Evolutionary conservation across 2,113 vertebrate genomes (phyloP).

Genomic region (Parus major): DNA sequence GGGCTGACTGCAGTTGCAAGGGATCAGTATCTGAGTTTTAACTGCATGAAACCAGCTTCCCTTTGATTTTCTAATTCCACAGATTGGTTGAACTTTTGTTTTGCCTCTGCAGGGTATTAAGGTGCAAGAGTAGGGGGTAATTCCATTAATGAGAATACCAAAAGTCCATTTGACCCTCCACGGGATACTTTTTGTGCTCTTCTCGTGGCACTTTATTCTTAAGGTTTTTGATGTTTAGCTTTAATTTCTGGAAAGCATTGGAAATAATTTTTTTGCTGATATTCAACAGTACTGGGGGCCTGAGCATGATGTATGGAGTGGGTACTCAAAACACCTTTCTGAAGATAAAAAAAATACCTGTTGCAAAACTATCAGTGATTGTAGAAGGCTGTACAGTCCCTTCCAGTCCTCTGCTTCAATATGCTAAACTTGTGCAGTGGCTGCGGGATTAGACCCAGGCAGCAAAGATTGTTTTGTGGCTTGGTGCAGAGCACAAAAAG

Average conservation of each 20-base stretch:
- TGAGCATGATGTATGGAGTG: background rate
- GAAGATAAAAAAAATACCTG: background rate
- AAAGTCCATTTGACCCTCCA: background rate
- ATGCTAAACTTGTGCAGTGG: background rate
- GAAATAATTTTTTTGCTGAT: background rate
- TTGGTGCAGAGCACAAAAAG: background rate
- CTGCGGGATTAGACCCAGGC: background rate
- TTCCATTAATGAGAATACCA: background rate
- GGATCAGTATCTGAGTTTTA: background rate
- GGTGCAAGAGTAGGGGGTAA: background rate
- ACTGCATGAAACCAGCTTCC: background rate
- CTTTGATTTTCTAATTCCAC: background rate
- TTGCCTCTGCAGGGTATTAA: background rate
- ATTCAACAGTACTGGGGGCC: background rate
- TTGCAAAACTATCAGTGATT: background rate
- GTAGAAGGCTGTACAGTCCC: background rate
- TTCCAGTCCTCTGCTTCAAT: background rate
- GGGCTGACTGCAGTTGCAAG: background rate
- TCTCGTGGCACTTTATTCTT: background rate
- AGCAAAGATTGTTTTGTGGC: background rate
- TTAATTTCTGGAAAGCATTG: background rate
- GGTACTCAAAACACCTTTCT: background rate
- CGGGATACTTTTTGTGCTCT: background rate
- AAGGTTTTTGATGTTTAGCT: background rate
- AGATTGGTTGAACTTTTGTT: background rate